Evolutionary conservation across 2,888 invertebrate genomes (phyloP).

Genomic region (Chrysolina oricalcia): DNA sequence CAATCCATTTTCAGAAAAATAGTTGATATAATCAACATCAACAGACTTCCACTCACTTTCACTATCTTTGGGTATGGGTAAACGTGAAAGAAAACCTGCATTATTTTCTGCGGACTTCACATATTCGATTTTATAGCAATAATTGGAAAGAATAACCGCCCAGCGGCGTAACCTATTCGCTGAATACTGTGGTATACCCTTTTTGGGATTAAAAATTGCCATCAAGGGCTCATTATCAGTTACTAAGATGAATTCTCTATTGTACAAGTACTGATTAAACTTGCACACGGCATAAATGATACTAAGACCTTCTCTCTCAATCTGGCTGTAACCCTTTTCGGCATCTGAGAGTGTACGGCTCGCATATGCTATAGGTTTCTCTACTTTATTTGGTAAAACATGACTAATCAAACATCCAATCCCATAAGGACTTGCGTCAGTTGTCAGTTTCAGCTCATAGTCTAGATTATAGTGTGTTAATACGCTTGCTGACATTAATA

Average conservation of each 20-base stretch:
- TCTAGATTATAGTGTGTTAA: conserved; percentile 24
- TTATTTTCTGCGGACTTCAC: conserved; percentile 1
- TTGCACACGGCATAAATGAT: conserved; percentile 23
- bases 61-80: neutral
- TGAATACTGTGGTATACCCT: no score
- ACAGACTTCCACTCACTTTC: conserved; percentile 4
- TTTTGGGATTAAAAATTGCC: conserved; percentile 28
- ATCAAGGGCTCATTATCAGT: conserved; percentile 28
- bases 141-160: no score
- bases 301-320: conserved; percentile 5
- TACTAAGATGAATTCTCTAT: conserved; percentile 23
- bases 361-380: conserved; percentile 32
- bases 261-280: conserved; percentile 38
- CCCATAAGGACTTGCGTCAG: no score
- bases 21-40: conserved; percentile 8
- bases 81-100: conserved; percentile 18
- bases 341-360: neutral
- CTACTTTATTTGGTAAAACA: conserved; percentile 15
- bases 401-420: conserved; percentile 17
- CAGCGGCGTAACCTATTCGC: no score
- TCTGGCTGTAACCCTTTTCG: conserved; percentile 14
- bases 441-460: conserved; percentile 19
- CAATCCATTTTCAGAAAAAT: conserved; percentile 3
- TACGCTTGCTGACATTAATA: conserved; percentile 5
- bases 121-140: conserved; percentile 26